Percentiles rank a stretch among this genome's conserved stretches.
Conservation (phyloP, 2,888 invertebrate genomes). For the Stegophylla sp. region DNA sequence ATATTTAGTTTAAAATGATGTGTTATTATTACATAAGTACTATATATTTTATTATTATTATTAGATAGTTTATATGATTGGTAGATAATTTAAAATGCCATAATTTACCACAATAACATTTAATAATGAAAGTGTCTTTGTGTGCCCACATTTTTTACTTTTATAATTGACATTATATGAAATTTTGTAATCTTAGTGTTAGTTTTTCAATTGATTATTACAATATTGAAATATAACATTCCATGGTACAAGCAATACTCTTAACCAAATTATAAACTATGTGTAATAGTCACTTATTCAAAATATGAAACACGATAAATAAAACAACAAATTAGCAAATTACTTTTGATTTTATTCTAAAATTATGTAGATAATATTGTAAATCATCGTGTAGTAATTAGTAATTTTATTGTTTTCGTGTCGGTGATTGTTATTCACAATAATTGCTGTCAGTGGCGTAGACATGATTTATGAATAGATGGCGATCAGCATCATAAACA, state of each 20-base stretch:
- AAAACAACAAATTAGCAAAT: too few relatives aligned
- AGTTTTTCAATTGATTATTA: not conserved
- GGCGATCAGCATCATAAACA: too few relatives aligned
- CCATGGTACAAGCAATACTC: conserved; percentile 22
- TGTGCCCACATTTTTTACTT: conserved; percentile 28
- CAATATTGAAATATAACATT: too few relatives aligned
- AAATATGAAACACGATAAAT: not conserved
- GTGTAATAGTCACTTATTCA: not conserved
- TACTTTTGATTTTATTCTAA: too few relatives aligned
- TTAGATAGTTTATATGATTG: conserved; percentile 7
- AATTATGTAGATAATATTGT: too few relatives aligned
- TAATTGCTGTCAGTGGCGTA: too few relatives aligned
- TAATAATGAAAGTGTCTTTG: not conserved
- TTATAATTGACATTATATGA: conserved; percentile 11
- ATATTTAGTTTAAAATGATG: conserved; percentile 10
- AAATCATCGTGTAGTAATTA: too few relatives aligned
- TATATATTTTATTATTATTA: conserved; percentile 24
- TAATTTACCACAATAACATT: not conserved
- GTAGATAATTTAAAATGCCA: not conserved
- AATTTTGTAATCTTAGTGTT: not conserved
- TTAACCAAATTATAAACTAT: conserved; percentile 21
- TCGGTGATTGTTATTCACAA: too few relatives aligned
- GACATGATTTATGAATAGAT: too few relatives aligned
- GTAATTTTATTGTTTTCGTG: too few relatives aligned
- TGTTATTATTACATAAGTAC: conserved; percentile 36